A percentile compares a stretch with the other conserved stretches of the same genome.
Conservation (phyloP, 2,888 invertebrate genomes). For the Pelosia muscerda region DNA sequence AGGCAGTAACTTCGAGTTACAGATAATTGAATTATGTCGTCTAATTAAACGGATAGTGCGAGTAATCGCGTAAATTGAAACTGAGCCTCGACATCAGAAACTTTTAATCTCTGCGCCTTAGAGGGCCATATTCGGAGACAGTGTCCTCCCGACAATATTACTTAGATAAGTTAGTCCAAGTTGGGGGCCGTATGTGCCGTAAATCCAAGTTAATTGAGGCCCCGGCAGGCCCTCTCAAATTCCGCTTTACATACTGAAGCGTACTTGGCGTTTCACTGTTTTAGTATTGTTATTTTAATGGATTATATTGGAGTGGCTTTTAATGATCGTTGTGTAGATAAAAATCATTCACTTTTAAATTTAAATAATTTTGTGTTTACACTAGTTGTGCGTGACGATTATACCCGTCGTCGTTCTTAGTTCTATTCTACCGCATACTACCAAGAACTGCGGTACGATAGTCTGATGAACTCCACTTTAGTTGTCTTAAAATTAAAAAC, state of each 20-base stretch:
- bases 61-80: constrained; percentile 7
- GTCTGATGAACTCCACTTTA: neutral
- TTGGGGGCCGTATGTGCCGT: constrained; percentile 41
- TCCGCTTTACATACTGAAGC: constrained; percentile 37
- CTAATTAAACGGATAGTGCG: neutral
- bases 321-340: neutral
- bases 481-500: neutral
- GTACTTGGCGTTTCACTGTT: constrained; percentile 15
- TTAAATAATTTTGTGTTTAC: too few species aligned
- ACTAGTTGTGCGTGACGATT: too few species aligned
- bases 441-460: too few species aligned
- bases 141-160: constrained; percentile 30
- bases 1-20: neutral
- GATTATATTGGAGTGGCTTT: neutral
- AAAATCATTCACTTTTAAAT: too few species aligned
- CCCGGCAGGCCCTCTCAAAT: constrained; percentile 38
- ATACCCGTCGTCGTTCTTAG: too few species aligned
- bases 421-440: too few species aligned
- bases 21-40: neutral
- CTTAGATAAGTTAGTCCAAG: constrained; percentile 36
- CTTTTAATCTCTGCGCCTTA: constrained; percentile 14
- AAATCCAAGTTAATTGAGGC: constrained; percentile 56
- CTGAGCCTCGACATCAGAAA: constrained; percentile 7
- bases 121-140: constrained; percentile 1
- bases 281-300: constrained; percentile 13